Percentiles rank a stretch among this genome's conserved stretches.
Conservation (phyloP, 2,797 vertebrate species). For the Dicrostonyx torquatus region DNA sequence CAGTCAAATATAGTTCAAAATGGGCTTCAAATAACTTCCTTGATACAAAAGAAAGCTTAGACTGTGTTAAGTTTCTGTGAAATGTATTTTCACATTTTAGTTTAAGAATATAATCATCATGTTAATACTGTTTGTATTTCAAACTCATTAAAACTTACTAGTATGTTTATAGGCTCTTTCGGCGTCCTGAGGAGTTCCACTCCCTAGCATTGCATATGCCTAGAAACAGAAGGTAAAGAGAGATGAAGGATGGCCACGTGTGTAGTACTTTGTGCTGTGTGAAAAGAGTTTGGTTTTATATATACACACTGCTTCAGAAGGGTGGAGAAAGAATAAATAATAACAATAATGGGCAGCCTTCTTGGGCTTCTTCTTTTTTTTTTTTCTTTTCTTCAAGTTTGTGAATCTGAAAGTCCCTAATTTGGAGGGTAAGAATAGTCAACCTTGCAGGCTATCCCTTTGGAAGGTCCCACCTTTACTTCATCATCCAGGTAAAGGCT, state of each 20-base stretch:
- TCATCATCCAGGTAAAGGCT: neutral
- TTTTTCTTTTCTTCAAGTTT: neutral
- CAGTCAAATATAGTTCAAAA: neutral
- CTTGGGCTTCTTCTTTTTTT: slow-evolving; percentile 17
- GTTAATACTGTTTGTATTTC: neutral
- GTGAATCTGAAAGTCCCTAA: neutral
- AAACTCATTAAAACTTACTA: neutral
- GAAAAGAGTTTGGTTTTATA: neutral
- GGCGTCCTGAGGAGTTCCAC: neutral
- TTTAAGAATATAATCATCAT: neutral
- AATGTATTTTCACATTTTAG: neutral
- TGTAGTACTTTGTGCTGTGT: neutral
- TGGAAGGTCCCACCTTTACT: neutral
- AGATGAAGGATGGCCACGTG: neutral
- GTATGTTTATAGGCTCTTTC: neutral
- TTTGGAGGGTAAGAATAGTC: neutral
- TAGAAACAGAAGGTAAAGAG: neutral
- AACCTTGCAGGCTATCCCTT: neutral
- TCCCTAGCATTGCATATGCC: neutral
- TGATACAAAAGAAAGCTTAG: slow-evolving; percentile 42
- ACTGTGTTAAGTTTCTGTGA: slow-evolving; percentile 22
- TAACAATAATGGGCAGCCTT: neutral
- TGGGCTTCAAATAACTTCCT: neutral
- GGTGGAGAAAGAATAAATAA: neutral
- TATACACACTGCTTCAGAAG: neutral